Base-by-base conservation (phyloP, 2,113 vertebrate genomes). In the Nibea coibor region DNA sequence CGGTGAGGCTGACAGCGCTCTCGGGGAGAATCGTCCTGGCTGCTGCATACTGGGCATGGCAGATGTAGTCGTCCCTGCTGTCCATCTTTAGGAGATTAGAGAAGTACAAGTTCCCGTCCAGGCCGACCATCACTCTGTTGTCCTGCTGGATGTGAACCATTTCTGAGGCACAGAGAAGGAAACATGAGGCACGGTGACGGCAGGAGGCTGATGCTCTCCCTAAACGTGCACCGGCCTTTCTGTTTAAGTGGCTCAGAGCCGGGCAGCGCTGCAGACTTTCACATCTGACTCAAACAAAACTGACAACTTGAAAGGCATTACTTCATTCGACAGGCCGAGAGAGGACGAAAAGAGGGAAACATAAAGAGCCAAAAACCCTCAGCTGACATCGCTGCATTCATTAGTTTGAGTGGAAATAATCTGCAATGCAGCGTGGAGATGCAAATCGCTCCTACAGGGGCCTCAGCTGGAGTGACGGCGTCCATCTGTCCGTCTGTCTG, bases 91-190 rank as follows among this genome's bases (percentile, higher is more conserved):
- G 9, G 0, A 96, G 90, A 0, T 98, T 97, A 17, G 97, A 89
- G 4, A 98, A 97, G 87, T 97, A 97, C 15, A 98, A 92, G 81
- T 96, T 96, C 20, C 97, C 97, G 0, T 97, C 94, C 76, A 95
- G 93, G 20, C 97, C 96, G 53, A 94, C 93, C 15, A 91, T 94
- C 71, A 98, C 94, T 0, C 97, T 92, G 0, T 96, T 93, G 2
- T 90, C 96, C 91, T 93, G 94, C 4, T 50, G 84, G 19, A 98
- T 96, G 87, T 97, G 96, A 4, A 93, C 31, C 86, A 97, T 90
- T 5, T 24, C 95, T 95, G 76, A 43, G 48, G 31, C 17, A 71
- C 35, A 65, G 3, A 64, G 6, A 0, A 14, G 12, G 4, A 24
- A 3, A 1, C 56, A 12, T n/a, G 0, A 7, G 12, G 22, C 2